Evolutionary conservation across 2,113 vertebrate genomes (phyloP).

Genomic region (Actinemys pallida): DNA sequence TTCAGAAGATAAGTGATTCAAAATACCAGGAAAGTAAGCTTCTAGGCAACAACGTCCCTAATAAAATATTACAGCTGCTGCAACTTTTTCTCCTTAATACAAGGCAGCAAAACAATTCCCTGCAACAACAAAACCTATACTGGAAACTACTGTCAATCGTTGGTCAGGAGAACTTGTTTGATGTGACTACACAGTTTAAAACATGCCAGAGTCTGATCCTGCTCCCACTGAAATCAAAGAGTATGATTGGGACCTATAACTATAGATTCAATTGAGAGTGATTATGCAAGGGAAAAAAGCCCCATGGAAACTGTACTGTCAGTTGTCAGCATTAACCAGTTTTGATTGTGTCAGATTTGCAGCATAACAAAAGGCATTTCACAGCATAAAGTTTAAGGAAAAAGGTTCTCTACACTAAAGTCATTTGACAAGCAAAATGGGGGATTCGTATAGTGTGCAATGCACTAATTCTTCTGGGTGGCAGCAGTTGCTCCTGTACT

Average conservation of each 20-base stretch:
- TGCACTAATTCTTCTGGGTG: slow-evolving; percentile 59
- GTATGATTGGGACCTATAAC: not conserved
- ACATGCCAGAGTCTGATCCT: slow-evolving; percentile 34
- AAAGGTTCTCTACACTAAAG: slow-evolving; percentile 55
- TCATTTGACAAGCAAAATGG: slow-evolving; percentile 38
- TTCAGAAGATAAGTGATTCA: slow-evolving; percentile 1
- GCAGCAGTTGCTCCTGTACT: slow-evolving; percentile 67
- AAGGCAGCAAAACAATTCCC: slow-evolving; percentile 62
- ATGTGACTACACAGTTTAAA: slow-evolving; percentile 23
- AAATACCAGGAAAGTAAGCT: slow-evolving; percentile 35
- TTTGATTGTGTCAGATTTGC: slow-evolving; percentile 51
- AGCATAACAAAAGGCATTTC: slow-evolving; percentile 71
- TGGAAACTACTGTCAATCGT: slow-evolving; percentile 40
- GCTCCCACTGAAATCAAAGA: slow-evolving; percentile 52
- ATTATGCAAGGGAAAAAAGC: slow-evolving; percentile 52
- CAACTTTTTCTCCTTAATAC: slow-evolving; percentile 10
- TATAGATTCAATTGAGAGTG: slow-evolving; percentile 54
- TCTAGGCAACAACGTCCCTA: slow-evolving; percentile 16
- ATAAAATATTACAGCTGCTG: not conserved
- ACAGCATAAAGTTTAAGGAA: slow-evolving; percentile 58
- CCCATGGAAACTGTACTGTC: slow-evolving; percentile 50
- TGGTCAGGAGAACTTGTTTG: not conserved
- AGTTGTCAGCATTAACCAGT: not conserved
- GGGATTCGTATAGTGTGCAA: slow-evolving; percentile 20
- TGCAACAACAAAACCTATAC: slow-evolving; percentile 28